These are phyloP conservation scores for Neomorphus geoffroyi DNA, from an alignment of 2,797 vertebrate species.

Conservation along the genomic window DNA sequence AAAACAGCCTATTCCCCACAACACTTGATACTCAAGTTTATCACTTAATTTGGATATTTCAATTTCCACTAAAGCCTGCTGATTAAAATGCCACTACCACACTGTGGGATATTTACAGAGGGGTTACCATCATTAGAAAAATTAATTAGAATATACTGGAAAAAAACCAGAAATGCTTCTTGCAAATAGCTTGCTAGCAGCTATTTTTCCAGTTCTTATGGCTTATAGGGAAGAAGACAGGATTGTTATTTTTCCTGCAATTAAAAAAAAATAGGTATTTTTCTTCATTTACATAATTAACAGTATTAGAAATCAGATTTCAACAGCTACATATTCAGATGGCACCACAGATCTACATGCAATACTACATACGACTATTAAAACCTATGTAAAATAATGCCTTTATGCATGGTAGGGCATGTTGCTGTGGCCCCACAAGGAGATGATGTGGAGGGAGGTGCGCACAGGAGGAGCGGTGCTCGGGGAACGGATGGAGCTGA, in stretches of 20 bases:
- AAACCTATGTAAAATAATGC: neutral
- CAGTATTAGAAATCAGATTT: neutral
- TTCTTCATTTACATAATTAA: neutral
- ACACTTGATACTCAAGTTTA: neutral
- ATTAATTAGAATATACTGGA: neutral
- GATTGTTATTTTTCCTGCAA: neutral
- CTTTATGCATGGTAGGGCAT: neutral
- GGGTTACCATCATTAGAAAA: neutral
- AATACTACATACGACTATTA: neutral
- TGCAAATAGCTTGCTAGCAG: neutral
- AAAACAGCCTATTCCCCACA: neutral
- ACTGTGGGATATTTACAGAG: neutral
- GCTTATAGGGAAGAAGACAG: neutral
- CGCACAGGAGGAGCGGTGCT: neutral
- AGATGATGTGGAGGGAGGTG: neutral
- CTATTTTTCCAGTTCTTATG: neutral
- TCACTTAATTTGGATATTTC: neutral
- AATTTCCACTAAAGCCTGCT: neutral
- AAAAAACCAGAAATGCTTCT: neutral
- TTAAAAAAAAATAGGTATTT: neutral
- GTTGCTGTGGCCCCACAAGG: neutral
- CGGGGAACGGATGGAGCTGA: neutral
- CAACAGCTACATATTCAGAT: neutral
- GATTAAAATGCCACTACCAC: neutral
- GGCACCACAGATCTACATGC: neutral